Conservation (phyloP, 2,888 invertebrate species). For the Thelaira solivaga region DNA sequence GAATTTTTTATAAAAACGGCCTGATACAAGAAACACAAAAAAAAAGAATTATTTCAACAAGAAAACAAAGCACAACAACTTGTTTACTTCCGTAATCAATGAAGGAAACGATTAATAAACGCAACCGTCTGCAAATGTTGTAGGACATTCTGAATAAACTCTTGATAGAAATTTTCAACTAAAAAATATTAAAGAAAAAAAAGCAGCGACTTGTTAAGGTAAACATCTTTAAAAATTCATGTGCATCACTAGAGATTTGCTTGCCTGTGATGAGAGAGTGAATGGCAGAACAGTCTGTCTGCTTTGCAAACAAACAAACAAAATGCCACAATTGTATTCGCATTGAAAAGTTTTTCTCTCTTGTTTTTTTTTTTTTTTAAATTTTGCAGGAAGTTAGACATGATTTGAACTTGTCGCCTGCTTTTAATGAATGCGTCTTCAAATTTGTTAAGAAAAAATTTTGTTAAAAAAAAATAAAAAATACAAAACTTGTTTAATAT, state of each 20-base stretch:
- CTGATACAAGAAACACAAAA: no score
- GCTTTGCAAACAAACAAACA: not conserved
- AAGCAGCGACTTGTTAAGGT: not conserved
- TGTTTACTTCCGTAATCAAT: conserved; percentile 33
- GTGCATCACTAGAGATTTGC: conserved; percentile 21
- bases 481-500: not conserved
- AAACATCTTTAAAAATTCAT: conserved; percentile 14
- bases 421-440: not conserved
- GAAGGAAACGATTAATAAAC: conserved; percentile 45
- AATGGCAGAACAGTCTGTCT: not conserved
- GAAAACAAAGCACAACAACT: not conserved
- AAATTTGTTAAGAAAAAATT: not conserved
- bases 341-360: not conserved
- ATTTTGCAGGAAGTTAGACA: not conserved
- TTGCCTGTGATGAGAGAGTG: not conserved
- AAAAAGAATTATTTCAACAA: no score
- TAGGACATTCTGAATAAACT: not conserved
- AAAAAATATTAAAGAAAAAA: not conserved
- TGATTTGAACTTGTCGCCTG: conserved; percentile 40
- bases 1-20: no score
- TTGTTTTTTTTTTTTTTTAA: no score
- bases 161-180: not conserved
- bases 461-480: no score
- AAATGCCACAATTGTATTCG: not conserved
- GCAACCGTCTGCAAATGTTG: conserved; percentile 20